phyloP scores from a whole-genome alignment of 2,797 vertebrate species.

The Acanthurus lineatus region DNA sequence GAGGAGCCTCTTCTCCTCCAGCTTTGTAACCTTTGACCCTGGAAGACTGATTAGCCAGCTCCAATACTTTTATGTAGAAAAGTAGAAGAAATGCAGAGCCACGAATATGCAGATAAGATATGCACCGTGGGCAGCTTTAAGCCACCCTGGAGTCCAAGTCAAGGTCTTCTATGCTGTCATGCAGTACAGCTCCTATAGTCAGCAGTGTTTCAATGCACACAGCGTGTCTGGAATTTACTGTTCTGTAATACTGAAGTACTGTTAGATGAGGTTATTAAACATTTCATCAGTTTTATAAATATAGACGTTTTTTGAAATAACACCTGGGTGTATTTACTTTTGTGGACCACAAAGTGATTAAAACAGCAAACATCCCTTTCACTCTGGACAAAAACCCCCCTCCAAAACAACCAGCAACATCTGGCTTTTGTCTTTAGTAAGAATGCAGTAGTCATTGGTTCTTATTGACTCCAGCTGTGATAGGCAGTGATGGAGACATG shows the following conservation, averaged over 20 bases:
- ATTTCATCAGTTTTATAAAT: slow-evolving; percentile 17
- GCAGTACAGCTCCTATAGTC: slow-evolving; percentile 49
- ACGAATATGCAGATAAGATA: slow-evolving; percentile 79
- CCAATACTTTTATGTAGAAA: slow-evolving; percentile 72
- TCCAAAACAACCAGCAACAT: too few relatives aligned
- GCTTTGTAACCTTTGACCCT: slow-evolving; percentile 72
- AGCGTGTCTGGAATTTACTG: slow-evolving; percentile 21
- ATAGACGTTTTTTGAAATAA: slow-evolving; percentile 4
- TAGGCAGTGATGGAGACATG: too few relatives aligned
- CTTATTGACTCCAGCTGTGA: too few relatives aligned
- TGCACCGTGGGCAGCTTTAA: slow-evolving; percentile 65
- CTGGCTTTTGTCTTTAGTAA: too few relatives aligned
- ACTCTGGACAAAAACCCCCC: too few relatives aligned
- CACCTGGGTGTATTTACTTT: background rate
- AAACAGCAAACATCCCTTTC: background rate
- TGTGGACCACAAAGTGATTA: background rate
- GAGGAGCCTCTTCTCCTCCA: slow-evolving; percentile 66
- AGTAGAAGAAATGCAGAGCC: slow-evolving; percentile 75
- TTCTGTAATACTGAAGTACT: slow-evolving; percentile 1
- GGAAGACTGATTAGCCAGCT: slow-evolving; percentile 77
- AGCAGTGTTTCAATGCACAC: slow-evolving; percentile 56
- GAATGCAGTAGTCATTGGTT: too few relatives aligned
- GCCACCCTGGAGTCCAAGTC: slow-evolving; percentile 57
- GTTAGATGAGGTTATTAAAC: background rate
- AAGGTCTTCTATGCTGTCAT: slow-evolving; percentile 73